These are phyloP conservation scores for Siniperca knerii DNA, from an alignment of 2,113 vertebrate species.

Conservation along the genomic window DNA sequence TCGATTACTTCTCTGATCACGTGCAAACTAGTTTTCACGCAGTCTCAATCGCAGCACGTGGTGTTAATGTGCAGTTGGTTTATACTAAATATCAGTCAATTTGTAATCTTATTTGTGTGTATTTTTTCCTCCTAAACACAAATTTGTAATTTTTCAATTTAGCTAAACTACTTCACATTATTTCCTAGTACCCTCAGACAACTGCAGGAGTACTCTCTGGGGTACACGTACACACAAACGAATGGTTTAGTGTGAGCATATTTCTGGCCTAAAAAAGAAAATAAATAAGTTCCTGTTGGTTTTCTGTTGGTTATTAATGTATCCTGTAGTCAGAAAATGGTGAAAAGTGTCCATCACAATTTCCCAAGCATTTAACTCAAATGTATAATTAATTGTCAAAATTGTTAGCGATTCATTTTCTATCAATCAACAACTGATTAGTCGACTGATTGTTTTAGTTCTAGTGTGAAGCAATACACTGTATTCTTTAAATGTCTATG, in stretches of 20 bases:
- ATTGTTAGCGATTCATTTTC: not conserved
- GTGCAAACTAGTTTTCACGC: conserved; percentile 5
- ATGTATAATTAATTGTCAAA: not conserved
- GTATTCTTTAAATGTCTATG: not conserved
- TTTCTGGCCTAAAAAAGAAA: not conserved
- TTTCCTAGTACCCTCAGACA: not conserved
- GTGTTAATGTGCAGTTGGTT: not conserved
- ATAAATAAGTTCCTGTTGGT: too few species aligned
- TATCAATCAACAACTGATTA: not conserved
- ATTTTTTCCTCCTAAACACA: not conserved
- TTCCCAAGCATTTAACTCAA: not conserved
- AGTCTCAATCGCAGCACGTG: not conserved
- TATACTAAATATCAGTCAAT: not conserved
- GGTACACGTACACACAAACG: not conserved
- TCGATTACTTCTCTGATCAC: not conserved
- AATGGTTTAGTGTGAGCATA: not conserved
- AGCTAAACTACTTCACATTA: not conserved
- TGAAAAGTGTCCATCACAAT: not conserved
- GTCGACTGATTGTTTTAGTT: not conserved
- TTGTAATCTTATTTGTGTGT: not conserved
- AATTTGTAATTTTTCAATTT: too few species aligned
- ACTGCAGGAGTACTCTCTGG: not conserved
- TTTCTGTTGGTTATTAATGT: not conserved
- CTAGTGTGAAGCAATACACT: not conserved
- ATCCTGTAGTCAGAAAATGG: not conserved